Base-by-base conservation (phyloP, 2,113 vertebrate genomes). In the Pardalotus punctatus region DNA sequence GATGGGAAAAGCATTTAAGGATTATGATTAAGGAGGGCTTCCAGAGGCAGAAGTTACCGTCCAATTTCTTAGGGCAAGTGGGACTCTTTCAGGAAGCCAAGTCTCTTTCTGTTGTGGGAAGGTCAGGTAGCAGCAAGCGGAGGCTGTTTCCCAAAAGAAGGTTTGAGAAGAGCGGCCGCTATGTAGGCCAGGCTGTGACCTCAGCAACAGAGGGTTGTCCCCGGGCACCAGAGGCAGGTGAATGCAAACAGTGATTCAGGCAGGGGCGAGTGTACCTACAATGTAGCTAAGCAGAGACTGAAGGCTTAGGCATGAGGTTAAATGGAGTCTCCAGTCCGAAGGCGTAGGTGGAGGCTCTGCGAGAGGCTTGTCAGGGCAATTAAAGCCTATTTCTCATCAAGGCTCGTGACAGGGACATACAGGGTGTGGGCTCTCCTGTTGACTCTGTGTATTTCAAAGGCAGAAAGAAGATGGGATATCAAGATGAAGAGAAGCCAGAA, bases 351-450 rank as follows among this genome's bases (percentile, higher is more conserved):
- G 22, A 73, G 14, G 16, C 16, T 82, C 48, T 33, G 24, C 12
- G n/a, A 48, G 40, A 72, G 22, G 29, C 14, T 81, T 80, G 5
- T 51, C 53, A 56, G 21, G 64, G 24, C n/a, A 77, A 5, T 5
- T 11, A 50, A 67, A n/a, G 35, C 28, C 17, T 81, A 1, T 51
- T 79, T 66, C 5, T 76, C 13, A 27, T 57, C 21, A 19, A 18
- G 10, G 3, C 36, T 62, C 15, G 42, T 86, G 35, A 42, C 25
- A 35, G 21, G 12, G 13, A 16, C 2, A 5, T 54, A 24, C 18
- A 35, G 25, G 6, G 4, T 62, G 1, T 25, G 15, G 33, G 15
- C 19, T 80, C 22, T 67, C 25, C n/a, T 0, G 0, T 10, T 77
- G 62, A 23, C 4, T 64, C 4, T 64, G 21, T 29, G 28, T 60